Percentiles rank a stretch among this genome's conserved stretches.
phyloP scores from a whole-genome alignment of 2,113 vertebrate genomes.

The Myiopsitta monachus region DNA sequence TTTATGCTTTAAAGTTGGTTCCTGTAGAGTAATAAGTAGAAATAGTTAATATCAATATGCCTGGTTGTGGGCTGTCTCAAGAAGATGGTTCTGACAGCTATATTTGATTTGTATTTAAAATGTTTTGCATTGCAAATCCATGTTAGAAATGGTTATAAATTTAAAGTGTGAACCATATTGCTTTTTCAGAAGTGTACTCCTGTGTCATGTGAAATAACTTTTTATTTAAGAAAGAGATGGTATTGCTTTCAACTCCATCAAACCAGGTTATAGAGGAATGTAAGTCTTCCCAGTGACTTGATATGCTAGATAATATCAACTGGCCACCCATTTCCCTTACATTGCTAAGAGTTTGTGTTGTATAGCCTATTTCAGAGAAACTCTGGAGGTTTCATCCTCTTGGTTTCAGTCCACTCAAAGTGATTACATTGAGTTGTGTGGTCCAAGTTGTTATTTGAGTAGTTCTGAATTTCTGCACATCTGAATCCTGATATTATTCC shows the following conservation, averaged over 20 bases:
- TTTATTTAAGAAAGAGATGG: neutral
- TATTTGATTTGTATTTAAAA: conserved; percentile 50
- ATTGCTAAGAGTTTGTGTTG: neutral
- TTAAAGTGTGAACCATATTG: conserved; percentile 35
- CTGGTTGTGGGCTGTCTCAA: conserved; percentile 9
- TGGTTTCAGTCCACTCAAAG: neutral
- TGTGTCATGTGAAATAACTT: conserved; percentile 12
- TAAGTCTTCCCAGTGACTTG: conserved; percentile 23
- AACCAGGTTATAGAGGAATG: neutral
- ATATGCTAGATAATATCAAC: neutral
- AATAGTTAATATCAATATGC: conserved; percentile 18
- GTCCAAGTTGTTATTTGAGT: neutral
- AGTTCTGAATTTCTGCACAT: neutral
- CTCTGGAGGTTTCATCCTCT: neutral
- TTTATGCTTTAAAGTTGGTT: conserved; percentile 11
- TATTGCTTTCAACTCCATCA: conserved; percentile 19
- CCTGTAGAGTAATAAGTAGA: neutral
- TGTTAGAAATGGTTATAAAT: conserved; percentile 31
- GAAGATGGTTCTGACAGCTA: conserved; percentile 29
- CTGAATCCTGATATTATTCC: neutral
- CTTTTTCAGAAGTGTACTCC: conserved; percentile 10
- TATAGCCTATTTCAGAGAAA: neutral
- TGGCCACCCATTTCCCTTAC: neutral
- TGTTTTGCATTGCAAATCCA: conserved; percentile 47
- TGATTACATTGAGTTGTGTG: neutral